Conservation (phyloP, 2,113 vertebrate species). For the Neodon shergylaensis region DNA sequence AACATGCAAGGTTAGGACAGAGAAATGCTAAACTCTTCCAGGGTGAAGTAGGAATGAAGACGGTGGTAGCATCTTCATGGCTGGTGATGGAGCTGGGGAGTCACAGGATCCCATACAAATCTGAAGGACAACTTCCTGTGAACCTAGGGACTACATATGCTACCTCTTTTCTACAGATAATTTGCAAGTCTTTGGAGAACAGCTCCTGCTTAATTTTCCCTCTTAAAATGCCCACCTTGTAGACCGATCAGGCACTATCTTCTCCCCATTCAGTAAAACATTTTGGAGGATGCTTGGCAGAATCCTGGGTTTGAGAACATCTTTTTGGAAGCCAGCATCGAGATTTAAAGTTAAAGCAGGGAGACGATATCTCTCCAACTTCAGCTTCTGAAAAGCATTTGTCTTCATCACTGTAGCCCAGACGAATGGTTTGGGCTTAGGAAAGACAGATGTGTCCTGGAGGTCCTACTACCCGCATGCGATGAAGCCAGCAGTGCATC, state of each 20-base stretch:
- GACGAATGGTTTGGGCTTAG: conserved; percentile 61
- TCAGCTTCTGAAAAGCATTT: not conserved
- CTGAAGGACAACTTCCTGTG: not conserved
- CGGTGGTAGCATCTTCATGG: not conserved
- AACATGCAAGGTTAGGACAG: not conserved
- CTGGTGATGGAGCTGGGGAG: not conserved
- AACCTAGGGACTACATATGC: not conserved
- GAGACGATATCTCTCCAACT: conserved; percentile 24
- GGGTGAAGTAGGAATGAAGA: not conserved
- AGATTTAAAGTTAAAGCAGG: conserved; percentile 51
- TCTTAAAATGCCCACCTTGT: not conserved
- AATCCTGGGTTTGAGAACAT: not conserved
- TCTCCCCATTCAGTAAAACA: conserved; percentile 57
- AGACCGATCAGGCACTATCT: not conserved
- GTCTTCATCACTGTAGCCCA: conserved; percentile 59
- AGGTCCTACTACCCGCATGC: conserved; percentile 44
- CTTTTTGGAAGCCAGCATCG: not conserved
- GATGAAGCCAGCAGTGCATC: conserved; percentile 23
- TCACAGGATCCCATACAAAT: not conserved
- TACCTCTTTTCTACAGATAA: conserved; percentile 21
- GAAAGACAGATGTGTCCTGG: conserved; percentile 73
- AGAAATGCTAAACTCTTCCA: not conserved
- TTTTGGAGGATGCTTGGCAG: not conserved
- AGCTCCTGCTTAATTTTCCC: not conserved
- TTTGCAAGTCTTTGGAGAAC: not conserved